Base-by-base conservation (phyloP, 2,888 invertebrate genomes). In the Alentia gelatinosa region DNA sequence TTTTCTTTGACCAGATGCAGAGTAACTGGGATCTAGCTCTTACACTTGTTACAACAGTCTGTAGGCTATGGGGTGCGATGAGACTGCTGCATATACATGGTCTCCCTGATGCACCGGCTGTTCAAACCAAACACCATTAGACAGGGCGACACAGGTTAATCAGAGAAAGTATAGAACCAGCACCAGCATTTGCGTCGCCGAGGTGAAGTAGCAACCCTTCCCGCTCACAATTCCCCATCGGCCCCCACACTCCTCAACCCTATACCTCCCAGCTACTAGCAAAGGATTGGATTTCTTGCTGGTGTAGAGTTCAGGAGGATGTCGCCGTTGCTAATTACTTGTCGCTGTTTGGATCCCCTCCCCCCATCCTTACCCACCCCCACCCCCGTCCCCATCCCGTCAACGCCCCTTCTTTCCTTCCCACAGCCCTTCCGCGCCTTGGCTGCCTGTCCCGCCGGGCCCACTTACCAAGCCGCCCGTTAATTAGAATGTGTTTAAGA, bases 401-500 rank as follows among this genome's bases (percentile, higher is more conserved):
- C 63, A 5, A 12, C 15, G 5, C 79, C 39, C 12, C 39, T 39
- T 39, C 79, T 79, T 39, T 39, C n/a, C 39, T 37, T 79, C 79
- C 39, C n/a, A 1, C 39, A 1, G 3, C 79, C 4, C 39, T 37
- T 39, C 79, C 39, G 1, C 37, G 37, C 9, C 1, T 39, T 37
- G 39, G 37, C 39, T 79, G 0, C 79, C n/a, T 19, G 35, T 39
- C 79, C 39, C 79, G 19, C 79, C 79, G 23, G 79, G 1, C 35
- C 23, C 37, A 79, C 79, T 79, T 33, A 68, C 68, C 68, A 26
- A 68, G 33, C 68, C 68, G 68, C 12, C 30, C 33, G 26, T 68
- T 68, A 68, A 68, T 68, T 68, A 68, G 68, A 68, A 68, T 68
- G 68, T 68, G 68, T 33, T 68, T 68, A 68, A 68, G 68, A 68